A percentile compares a stretch with the other conserved stretches of the same genome.
These are phyloP conservation scores for Frankliniella fusca DNA, from an alignment of 2,888 invertebrate genomes.

Conservation along the genomic window DNA sequence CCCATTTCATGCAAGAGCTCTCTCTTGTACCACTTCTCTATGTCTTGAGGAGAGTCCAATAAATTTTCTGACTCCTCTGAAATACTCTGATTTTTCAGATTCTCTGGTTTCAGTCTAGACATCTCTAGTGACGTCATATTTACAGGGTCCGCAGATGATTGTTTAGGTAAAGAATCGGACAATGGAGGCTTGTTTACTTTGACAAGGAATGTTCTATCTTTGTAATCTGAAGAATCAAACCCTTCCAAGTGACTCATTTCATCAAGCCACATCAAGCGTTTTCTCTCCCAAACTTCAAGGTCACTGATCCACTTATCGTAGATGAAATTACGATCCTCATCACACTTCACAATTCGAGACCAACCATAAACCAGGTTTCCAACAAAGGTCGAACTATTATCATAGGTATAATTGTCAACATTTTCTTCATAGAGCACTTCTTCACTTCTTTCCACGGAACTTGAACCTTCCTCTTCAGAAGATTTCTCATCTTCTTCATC, in stretches of 20 bases:
- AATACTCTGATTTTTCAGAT: no score
- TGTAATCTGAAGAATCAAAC: slow-evolving; percentile 2
- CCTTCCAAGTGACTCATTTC: neutral
- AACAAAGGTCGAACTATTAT: neutral
- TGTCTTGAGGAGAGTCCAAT: neutral
- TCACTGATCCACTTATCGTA: neutral
- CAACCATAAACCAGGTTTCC: neutral
- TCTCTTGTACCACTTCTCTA: neutral
- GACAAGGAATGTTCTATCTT: neutral
- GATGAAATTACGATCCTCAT: neutral
- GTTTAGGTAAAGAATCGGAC: no score
- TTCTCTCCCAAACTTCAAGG: neutral
- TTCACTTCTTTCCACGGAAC: no score
- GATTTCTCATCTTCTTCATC: neutral
- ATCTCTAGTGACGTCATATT: neutral
- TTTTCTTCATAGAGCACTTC: neutral
- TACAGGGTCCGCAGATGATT: no score
- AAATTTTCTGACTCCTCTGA: neutral
- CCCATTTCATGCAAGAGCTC: neutral
- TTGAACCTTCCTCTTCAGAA: neutral
- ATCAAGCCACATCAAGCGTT: neutral
- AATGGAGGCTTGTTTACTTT: neutral
- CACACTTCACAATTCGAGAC: neutral
- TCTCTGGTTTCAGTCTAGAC: neutral
- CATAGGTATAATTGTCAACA: neutral